These are phyloP conservation scores for Drosophila paramelanica DNA, from an alignment of 2,888 invertebrate genomes.

Conservation along the genomic window DNA sequence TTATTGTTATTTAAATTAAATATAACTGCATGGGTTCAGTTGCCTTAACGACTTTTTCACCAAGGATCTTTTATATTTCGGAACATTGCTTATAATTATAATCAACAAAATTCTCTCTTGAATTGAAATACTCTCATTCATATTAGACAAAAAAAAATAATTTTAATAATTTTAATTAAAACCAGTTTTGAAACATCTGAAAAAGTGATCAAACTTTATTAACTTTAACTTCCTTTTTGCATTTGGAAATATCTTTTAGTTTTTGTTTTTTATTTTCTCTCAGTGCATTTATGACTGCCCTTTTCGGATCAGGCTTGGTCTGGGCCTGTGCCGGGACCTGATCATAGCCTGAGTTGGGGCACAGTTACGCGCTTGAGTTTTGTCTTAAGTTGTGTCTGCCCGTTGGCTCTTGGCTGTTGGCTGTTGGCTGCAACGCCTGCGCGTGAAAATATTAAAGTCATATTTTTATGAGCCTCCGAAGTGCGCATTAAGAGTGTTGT, in stretches of 20 bases:
- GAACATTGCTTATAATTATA: too few relatives aligned
- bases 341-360: constrained; percentile 5
- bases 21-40: too few relatives aligned
- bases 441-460: constrained; percentile 82
- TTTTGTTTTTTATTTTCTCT: constrained; percentile 9
- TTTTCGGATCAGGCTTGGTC: constrained; percentile 32
- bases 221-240: neutral
- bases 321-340: neutral
- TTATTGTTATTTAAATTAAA: neutral
- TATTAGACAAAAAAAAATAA: too few relatives aligned
- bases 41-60: too few relatives aligned
- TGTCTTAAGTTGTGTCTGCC: neutral
- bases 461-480: constrained; percentile 78
- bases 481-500: constrained; percentile 70
- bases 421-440: constrained; percentile 67
- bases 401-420: constrained; percentile 26
- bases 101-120: too few relatives aligned
- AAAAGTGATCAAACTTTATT: too few relatives aligned
- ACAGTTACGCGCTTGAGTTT: constrained; percentile 18
- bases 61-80: too few relatives aligned
- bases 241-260: too few relatives aligned
- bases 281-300: constrained; percentile 53
- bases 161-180: too few relatives aligned
- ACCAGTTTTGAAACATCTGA: too few relatives aligned
- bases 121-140: too few relatives aligned